Evolutionary conservation across 53 echinoderm and acorn worm species (phyloP).

Genomic region (Echinarachnius parma): DNA sequence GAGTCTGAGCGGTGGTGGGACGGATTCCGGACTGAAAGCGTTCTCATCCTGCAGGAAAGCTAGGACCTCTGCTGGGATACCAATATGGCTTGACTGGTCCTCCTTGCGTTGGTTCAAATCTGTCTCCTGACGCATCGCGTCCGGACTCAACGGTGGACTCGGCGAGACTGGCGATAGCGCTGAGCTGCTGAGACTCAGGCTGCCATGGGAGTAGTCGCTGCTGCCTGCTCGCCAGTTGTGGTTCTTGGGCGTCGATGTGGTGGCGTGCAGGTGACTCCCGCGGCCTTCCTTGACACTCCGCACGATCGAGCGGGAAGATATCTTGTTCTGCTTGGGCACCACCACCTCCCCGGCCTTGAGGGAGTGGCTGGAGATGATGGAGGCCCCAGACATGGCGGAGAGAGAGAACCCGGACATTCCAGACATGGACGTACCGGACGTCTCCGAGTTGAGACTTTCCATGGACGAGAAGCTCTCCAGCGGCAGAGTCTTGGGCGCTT

Average conservation of each 20-base stretch:
- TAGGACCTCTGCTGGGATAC: constrained; percentile 64
- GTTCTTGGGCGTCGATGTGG: constrained; percentile 65
- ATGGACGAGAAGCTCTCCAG: constrained; percentile 96
- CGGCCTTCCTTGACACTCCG: constrained; percentile 61
- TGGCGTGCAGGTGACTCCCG: constrained; percentile 37
- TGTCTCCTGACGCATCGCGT: not conserved
- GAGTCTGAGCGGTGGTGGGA: constrained; percentile 27
- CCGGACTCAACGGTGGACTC: constrained; percentile 18
- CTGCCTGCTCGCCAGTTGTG: constrained; percentile 42
- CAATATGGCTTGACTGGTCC: constrained; percentile 21
- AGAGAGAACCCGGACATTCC: constrained; percentile 93
- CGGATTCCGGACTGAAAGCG: constrained; percentile 32
- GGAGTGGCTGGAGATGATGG: constrained; percentile 95
- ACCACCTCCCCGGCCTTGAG: constrained; percentile 50
- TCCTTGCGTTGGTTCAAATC: not conserved
- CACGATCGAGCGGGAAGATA: constrained; percentile 53
- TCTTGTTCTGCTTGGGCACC: constrained; percentile 8
- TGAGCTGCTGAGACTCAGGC: constrained; percentile 31
- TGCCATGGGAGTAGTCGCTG: constrained; percentile 34
- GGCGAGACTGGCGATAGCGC: constrained; percentile 56
- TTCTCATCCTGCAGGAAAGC: constrained; percentile 59
- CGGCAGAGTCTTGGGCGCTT: constrained; percentile 82
- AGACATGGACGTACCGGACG: constrained; percentile 84
- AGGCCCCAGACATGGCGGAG: constrained; percentile 82
- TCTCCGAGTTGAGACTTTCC: constrained; percentile 93